Evolutionary conservation across 2,113 vertebrate species (phyloP).

Genomic region (Asarcornis scutulata): DNA sequence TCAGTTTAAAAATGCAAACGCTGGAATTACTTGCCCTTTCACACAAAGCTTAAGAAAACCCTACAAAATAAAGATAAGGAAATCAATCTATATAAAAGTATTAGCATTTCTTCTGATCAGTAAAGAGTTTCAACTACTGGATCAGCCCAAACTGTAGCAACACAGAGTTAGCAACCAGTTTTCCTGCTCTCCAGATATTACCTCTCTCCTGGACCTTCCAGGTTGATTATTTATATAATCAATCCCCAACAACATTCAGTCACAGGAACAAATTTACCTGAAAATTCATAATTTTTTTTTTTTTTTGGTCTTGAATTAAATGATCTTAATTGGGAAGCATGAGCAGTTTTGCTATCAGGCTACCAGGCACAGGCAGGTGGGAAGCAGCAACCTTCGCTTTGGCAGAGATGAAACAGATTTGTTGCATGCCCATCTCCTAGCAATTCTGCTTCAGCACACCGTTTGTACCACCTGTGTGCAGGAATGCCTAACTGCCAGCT

Average conservation of each 20-base stretch:
- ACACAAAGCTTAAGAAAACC: background rate
- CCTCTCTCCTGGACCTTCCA: background rate
- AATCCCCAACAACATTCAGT: background rate
- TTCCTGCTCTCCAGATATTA: slow-evolving; percentile 2
- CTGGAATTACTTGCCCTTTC: background rate
- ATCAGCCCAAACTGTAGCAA: background rate
- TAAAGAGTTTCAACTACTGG: background rate
- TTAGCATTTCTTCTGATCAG: background rate
- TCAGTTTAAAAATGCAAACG: background rate
- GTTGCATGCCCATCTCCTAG: background rate
- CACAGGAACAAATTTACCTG: background rate
- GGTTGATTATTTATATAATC: background rate
- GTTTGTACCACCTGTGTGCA: background rate
- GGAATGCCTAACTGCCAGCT: background rate
- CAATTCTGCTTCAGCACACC: background rate
- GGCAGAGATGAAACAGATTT: background rate
- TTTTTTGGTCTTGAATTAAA: background rate
- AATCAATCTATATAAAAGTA: background rate
- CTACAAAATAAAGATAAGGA: background rate
- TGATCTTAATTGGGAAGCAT: background rate
- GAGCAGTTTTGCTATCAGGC: background rate
- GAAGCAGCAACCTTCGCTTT: background rate
- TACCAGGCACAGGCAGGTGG: background rate
- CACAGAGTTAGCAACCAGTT: background rate
- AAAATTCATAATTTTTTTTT: background rate